A percentile compares a stretch with the other conserved stretches of the same genome.
phyloP scores from a whole-genome alignment of 2,888 invertebrate genomes.

The Xestia c-nigrum region DNA sequence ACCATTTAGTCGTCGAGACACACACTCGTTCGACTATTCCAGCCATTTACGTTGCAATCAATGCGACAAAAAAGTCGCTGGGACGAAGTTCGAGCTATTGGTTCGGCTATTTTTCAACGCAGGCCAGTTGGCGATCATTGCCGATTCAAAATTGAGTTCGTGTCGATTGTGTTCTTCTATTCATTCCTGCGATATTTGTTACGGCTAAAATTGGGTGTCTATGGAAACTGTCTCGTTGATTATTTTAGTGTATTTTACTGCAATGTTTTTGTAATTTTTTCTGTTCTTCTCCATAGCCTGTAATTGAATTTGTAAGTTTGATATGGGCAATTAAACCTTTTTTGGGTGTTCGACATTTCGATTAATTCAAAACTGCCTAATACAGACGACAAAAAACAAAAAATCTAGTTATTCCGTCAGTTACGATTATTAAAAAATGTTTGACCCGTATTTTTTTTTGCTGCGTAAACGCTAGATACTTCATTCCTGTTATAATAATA shows the following conservation, averaged over 20 bases:
- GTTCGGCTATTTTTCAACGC: neutral
- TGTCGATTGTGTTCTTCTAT: neutral
- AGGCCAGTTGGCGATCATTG: neutral
- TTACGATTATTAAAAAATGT: too few relatives aligned
- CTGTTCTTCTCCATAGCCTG: neutral
- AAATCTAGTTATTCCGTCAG: too few relatives aligned
- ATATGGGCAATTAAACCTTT: too few relatives aligned
- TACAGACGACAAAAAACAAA: too few relatives aligned
- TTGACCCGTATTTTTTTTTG: too few relatives aligned
- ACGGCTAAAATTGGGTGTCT: neutral
- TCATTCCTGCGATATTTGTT: neutral
- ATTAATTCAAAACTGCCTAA: too few relatives aligned
- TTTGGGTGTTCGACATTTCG: too few relatives aligned
- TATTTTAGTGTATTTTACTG: neutral
- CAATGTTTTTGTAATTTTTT: neutral
- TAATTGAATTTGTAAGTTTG: too few relatives aligned
- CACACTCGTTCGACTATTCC: neutral
- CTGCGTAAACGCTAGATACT: too few relatives aligned
- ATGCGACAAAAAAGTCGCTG: neutral
- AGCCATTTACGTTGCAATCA: neutral
- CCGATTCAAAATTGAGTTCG: conserved; percentile 23
- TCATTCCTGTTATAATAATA: too few relatives aligned
- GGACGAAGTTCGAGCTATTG: conserved; percentile 18
- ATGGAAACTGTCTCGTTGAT: neutral
- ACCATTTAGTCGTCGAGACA: neutral